Conservation (phyloP, 2,797 vertebrate species). For the Pogonophryne albipinna region DNA sequence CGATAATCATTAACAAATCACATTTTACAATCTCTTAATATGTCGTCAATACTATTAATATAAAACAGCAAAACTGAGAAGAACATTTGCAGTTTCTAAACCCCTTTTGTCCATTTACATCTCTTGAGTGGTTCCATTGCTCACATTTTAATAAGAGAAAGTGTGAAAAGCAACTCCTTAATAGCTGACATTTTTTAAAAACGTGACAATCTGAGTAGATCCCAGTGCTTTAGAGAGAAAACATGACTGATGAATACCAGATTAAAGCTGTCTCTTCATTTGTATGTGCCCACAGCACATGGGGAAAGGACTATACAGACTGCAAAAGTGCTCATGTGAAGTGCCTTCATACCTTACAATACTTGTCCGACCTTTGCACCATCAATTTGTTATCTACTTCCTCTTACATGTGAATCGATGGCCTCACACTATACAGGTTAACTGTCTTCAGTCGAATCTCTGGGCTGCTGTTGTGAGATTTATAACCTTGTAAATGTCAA, state of each 20-base stretch:
- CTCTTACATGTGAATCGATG: constrained; percentile 54
- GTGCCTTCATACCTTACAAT: constrained; percentile 38
- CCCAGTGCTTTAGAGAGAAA: constrained; percentile 19
- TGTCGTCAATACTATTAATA: constrained; percentile 47
- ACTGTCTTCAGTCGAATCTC: constrained; percentile 37
- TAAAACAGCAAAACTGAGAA: constrained; percentile 36
- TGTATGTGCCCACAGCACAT: neutral
- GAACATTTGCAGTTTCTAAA: constrained; percentile 11
- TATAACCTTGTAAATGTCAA: constrained; percentile 57
- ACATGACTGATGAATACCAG: constrained; percentile 17
- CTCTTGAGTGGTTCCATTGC: neutral
- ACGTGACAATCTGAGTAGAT: constrained; percentile 15
- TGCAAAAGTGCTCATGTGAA: constrained; percentile 44
- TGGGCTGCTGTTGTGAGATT: constrained; percentile 46
- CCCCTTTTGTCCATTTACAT: constrained; percentile 22
- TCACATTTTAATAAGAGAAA: constrained; percentile 32
- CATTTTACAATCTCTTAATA: constrained; percentile 45
- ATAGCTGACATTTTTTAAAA: constrained; percentile 21
- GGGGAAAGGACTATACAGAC: constrained; percentile 22
- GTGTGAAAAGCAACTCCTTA: constrained; percentile 16
- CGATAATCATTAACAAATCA: constrained; percentile 66
- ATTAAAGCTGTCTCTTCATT: constrained; percentile 32
- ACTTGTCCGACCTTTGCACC: constrained; percentile 65
- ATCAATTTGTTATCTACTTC: constrained; percentile 60
- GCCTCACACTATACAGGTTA: constrained; percentile 17